A percentile compares a stretch with the other conserved stretches of the same genome.
These are phyloP conservation scores for Drosophila pseudoobscura DNA, from an alignment of 1,140 invertebrate species.

Conservation along the genomic window DNA sequence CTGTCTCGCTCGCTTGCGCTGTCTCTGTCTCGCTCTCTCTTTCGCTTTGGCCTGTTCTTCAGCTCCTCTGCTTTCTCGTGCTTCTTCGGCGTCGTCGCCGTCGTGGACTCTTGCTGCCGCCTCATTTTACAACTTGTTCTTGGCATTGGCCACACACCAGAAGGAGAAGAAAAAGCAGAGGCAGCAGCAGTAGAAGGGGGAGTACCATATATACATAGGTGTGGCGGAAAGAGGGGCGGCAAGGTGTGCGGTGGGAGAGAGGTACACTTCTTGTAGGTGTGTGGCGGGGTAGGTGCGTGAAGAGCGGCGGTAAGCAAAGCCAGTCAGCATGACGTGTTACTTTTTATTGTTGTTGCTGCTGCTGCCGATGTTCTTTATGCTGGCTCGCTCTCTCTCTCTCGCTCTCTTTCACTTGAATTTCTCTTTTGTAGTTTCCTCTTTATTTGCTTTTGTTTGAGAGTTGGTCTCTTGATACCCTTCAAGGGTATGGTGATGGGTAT, in stretches of 20 bases:
- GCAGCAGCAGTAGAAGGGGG: not conserved
- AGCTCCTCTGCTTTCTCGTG: conserved; percentile 33
- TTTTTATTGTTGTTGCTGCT: conserved; percentile 52
- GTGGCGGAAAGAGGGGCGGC: too few relatives aligned
- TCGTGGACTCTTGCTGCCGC: conserved; percentile 34
- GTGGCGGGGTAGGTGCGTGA: conserved; percentile 3
- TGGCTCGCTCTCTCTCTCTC: conserved; percentile 10
- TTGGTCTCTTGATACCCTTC: not conserved
- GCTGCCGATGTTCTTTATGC: conserved; percentile 25
- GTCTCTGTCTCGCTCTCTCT: conserved; percentile 29
- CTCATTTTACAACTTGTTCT: conserved; percentile 80
- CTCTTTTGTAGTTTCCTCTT: conserved; percentile 64
- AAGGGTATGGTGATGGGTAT: not conserved
- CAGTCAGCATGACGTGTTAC: conserved; percentile 76
- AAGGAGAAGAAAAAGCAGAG: conserved; percentile 5
- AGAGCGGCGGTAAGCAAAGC: conserved; percentile 22
- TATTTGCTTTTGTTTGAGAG: conserved; percentile 61
- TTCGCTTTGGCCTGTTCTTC: conserved; percentile 18
- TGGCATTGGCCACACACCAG: conserved; percentile 52
- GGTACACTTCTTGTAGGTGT: not conserved
- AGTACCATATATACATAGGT: too few relatives aligned
- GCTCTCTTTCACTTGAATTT: conserved; percentile 46
- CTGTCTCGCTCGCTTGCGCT: conserved; percentile 5
- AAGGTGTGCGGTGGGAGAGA: too few relatives aligned
- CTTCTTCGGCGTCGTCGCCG: conserved; percentile 32